Conservation (phyloP, 1,140 invertebrate genomes). For the Camponotus pennsylvanicus region DNA sequence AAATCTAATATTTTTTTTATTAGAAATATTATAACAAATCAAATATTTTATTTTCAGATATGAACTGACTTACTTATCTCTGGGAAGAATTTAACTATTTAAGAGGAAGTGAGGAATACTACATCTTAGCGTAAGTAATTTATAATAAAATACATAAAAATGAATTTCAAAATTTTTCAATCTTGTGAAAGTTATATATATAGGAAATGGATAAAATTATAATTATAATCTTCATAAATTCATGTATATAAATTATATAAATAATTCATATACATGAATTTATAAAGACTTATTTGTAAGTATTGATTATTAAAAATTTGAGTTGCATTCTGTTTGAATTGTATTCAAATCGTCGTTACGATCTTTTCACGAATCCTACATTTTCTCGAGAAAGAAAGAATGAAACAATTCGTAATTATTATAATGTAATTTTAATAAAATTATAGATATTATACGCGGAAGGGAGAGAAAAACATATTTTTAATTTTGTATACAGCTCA, state of each 20-base stretch:
- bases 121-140: background rate
- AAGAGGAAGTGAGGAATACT: background rate
- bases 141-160: constrained; percentile 25
- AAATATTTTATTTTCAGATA: constrained; percentile 12
- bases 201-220: background rate
- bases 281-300: background rate
- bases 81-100: too few relatives aligned
- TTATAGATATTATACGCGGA: background rate
- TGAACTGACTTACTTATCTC: background rate
- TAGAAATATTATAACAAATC: background rate
- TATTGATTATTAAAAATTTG: constrained; percentile 14
- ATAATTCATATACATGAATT: constrained; percentile 34
- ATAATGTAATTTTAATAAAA: constrained; percentile 19
- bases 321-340: background rate
- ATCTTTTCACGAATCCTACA: background rate
- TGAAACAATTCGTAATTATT: background rate
- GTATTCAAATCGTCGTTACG: background rate
- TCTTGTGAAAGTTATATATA: background rate
- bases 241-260: background rate
- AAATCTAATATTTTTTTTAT: too few relatives aligned
- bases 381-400: background rate
- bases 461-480: background rate
- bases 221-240: too few relatives aligned
- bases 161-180: constrained; percentile 1
- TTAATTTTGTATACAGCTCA: background rate